Base-by-base conservation (phyloP, 2,797 vertebrate genomes). In the Botia kubotai region DNA sequence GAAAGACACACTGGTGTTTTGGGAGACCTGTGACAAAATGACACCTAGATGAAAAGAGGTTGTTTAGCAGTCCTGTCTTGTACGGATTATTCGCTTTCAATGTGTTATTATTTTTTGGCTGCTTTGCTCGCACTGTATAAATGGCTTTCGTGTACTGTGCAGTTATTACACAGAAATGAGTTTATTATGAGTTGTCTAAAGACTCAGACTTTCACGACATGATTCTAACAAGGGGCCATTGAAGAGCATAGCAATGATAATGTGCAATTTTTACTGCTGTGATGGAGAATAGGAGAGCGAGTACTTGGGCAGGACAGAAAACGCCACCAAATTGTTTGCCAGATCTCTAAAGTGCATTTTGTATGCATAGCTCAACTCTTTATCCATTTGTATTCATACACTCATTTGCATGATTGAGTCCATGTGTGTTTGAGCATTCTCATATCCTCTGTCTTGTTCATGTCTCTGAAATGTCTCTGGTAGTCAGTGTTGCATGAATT, bases 321-420 rank as follows among this genome's bases (percentile, higher is more conserved):
- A 65, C 21, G 43, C 29, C n/a, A 63, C 69, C 81, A 79, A 76
- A 79, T 82, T 87, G 83, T 83, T 81, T 80, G 65, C 72, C 83
- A 81, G 81, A 79, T 85, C 75, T 79, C 83, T 73, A 83, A 86
- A 85, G 83, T 85, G 79, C 83, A 85, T 87, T 87, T 83, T 79
- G 83, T 83, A 87, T 87, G 83, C 86, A 85, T 83, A 83, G 79
- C 83, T 83, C 75, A 87, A 77, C 86, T 83, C 79, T 83, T 85
- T 85, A 87, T 83, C 83, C 81, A 85, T 87, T 87, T 85, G 81
- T 85, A 85, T 85, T 87, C 86, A 87, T 85, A 79, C 75, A 79
- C 81, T 85, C 79, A 87, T 87, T 87, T 87, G 86, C 86, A 87
- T 87, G 86, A 87, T 87, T 83, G 83, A 85, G 83, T 85, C 86